These are phyloP conservation scores for Gila orcuttii DNA, from an alignment of 2,113 vertebrate species.

Conservation along the genomic window DNA sequence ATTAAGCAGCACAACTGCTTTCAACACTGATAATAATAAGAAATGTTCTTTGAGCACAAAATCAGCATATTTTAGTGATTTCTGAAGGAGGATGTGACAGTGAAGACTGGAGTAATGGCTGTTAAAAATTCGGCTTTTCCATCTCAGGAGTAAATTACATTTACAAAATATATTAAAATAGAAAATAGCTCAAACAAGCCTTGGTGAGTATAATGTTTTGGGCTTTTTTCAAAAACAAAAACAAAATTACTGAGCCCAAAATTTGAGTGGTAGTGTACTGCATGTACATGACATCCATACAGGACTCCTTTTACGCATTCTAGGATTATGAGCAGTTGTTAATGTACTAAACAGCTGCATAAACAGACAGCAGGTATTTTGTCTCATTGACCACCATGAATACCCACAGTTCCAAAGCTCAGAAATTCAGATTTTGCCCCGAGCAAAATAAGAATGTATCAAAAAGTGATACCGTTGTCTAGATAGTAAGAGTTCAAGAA, in stretches of 20 bases:
- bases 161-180: not conserved
- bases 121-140: too few species aligned
- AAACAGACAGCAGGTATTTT: not conserved
- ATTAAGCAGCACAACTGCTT: too few species aligned
- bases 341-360: not conserved
- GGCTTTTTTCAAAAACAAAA: not conserved
- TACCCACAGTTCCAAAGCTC: not conserved
- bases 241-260: not conserved
- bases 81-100: too few species aligned
- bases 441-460: conserved; percentile 11
- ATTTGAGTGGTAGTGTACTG: too few species aligned
- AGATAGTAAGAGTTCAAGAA: conserved; percentile 30
- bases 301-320: not conserved
- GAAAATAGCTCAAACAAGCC: not conserved
- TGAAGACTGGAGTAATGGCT: too few species aligned
- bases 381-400: not conserved
- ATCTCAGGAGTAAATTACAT: not conserved
- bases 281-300: too few species aligned
- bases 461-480: conserved; percentile 4
- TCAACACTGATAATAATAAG: too few species aligned
- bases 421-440: not conserved
- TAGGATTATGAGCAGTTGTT: not conserved
- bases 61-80: too few species aligned
- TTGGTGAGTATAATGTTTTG: not conserved
- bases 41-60: too few species aligned